These are phyloP conservation scores for Melolontha melolontha DNA, from an alignment of 2,888 invertebrate species.

Conservation along the genomic window DNA sequence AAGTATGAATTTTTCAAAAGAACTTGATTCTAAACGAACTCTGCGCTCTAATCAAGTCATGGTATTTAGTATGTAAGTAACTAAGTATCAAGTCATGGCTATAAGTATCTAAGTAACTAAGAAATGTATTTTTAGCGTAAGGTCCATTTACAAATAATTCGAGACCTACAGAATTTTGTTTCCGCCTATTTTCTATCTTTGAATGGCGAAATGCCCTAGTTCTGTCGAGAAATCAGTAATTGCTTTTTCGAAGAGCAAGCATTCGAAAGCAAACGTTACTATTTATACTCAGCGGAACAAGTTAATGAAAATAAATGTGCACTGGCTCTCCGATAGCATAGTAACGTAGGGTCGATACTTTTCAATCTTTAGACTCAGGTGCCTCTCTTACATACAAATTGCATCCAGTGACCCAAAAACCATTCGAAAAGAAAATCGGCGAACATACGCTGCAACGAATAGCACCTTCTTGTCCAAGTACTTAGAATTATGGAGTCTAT, in stretches of 20 bases:
- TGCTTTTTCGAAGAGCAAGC: conserved; percentile 3
- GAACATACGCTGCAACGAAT: conserved; percentile 11
- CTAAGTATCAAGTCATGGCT: too few species aligned
- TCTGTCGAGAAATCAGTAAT: conserved; percentile 10
- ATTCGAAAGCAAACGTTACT: conserved; percentile 19
- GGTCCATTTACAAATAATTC: too few species aligned
- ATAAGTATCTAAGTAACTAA: too few species aligned
- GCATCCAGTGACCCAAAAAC: conserved; percentile 28
- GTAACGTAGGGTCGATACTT: conserved; percentile 32
- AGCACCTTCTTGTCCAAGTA: conserved; percentile 15
- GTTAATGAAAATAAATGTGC: conserved; percentile 35
- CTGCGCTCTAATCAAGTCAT: too few species aligned
- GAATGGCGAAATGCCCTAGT: background rate
- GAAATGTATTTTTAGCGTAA: too few species aligned
- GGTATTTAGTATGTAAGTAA: too few species aligned
- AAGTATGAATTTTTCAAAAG: too few species aligned
- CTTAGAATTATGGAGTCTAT: conserved; percentile 22
- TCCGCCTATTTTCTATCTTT: too few species aligned
- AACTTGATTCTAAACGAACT: too few species aligned
- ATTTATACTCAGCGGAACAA: conserved; percentile 24
- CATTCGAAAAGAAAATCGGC: conserved; percentile 9
- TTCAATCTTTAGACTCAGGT: conserved; percentile 36
- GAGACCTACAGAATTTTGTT: too few species aligned
- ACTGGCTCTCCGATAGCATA: conserved; percentile 6
- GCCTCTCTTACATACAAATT: conserved; percentile 35